Evolutionary conservation across 2,113 vertebrate species (phyloP).

Genomic region (Choloepus hoffmanni): DNA sequence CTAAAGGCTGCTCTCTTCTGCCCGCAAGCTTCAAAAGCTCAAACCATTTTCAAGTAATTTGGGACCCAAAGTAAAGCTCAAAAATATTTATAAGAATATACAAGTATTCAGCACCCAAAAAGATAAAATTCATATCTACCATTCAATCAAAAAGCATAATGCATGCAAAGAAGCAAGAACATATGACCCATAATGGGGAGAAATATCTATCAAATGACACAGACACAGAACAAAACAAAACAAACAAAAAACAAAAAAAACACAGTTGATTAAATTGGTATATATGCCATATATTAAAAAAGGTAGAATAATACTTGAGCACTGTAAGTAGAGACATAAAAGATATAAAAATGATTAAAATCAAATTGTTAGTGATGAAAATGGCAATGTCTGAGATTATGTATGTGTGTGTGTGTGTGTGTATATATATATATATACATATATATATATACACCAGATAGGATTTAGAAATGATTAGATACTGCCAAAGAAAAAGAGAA

Average conservation of each 20-base stretch:
- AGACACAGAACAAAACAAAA: background rate
- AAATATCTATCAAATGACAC: background rate
- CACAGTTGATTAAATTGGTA: background rate
- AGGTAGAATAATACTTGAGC: background rate
- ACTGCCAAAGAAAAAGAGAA: background rate
- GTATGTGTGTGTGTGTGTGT: too few species aligned
- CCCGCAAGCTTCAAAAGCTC: background rate
- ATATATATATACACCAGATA: background rate
- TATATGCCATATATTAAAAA: background rate
- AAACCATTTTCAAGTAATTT: background rate
- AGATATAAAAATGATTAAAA: background rate
- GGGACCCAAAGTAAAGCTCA: background rate
- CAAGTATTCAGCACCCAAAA: background rate
- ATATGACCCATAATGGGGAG: background rate
- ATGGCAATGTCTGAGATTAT: background rate
- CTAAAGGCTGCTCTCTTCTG: background rate
- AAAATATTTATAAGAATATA: background rate
- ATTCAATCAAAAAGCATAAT: background rate
- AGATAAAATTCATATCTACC: background rate
- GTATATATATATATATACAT: background rate
- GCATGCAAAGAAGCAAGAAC: background rate
- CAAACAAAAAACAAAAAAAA: too few species aligned
- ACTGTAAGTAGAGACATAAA: background rate
- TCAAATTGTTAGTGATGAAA: background rate
- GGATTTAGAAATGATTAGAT: background rate